Conservation (phyloP, 64 coral and sea anemone species). For the Porites lutea region DNA sequence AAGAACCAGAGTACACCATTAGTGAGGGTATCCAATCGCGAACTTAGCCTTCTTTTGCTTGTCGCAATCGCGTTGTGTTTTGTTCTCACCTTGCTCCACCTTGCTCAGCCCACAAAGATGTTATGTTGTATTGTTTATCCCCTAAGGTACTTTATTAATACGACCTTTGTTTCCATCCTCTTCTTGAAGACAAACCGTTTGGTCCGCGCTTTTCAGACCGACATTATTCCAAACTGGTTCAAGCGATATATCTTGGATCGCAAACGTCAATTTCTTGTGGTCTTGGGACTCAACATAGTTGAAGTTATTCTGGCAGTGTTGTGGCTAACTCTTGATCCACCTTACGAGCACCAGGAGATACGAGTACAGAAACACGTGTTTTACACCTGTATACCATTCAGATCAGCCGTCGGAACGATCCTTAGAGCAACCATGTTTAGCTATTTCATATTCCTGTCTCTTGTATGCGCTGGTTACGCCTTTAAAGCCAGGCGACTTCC, state of each 20-base stretch:
- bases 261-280: constrained; percentile 60
- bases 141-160: constrained; percentile 49
- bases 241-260: constrained; percentile 58
- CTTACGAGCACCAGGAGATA: constrained; percentile 42
- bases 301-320: constrained; percentile 43
- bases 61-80: constrained; percentile 55
- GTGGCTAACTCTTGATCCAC: constrained; percentile 52
- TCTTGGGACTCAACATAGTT: constrained; percentile 28
- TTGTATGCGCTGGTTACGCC: constrained; percentile 62
- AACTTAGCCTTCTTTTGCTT: constrained; percentile 70
- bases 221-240: constrained; percentile 62
- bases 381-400: constrained; percentile 44
- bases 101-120: constrained; percentile 41
- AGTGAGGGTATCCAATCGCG: constrained; percentile 50
- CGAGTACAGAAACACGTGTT: constrained; percentile 29
- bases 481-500: constrained; percentile 77
- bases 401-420: constrained; percentile 6
- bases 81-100: constrained; percentile 57
- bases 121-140: constrained; percentile 54
- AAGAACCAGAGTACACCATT: constrained; percentile 35
- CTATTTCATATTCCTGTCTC: constrained; percentile 70
- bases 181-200: constrained; percentile 77
- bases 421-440: constrained; percentile 57
- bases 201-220: constrained; percentile 60
- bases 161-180: constrained; percentile 56